Conservation (phyloP, 2,888 invertebrate species). For the Cephus sareptanus region DNA sequence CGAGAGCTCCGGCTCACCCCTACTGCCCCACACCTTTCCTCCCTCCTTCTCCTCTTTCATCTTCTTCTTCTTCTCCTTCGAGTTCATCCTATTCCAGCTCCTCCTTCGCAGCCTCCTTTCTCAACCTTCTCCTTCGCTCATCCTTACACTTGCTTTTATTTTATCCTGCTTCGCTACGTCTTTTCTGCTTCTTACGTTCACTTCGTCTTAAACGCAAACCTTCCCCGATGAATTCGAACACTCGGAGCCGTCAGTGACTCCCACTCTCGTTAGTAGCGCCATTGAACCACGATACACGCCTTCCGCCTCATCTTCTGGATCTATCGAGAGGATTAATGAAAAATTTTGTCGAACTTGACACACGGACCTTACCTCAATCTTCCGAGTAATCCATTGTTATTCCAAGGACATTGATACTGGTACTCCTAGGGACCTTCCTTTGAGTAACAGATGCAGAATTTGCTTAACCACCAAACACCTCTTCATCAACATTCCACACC, state of each 20-base stretch:
- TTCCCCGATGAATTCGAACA: not conserved
- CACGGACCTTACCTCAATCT: not conserved
- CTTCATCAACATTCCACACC: constrained; percentile 12
- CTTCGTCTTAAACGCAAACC: not conserved
- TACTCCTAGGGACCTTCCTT: not conserved
- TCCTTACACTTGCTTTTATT: constrained; percentile 22
- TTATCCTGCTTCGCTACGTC: constrained; percentile 17
- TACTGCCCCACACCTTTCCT: constrained; percentile 5
- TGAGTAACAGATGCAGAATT: not conserved
- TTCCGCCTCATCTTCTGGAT: not conserved
- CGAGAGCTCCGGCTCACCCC: constrained; percentile 30
- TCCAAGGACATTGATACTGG: not conserved
- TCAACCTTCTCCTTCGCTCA: not conserved
- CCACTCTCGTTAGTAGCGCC: constrained; percentile 5
- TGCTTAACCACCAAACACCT: not conserved
- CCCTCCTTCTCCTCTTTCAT: constrained; percentile 5
- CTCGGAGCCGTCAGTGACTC: not conserved
- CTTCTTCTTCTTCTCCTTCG: not conserved
- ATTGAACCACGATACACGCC: not conserved
- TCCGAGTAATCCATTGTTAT: not conserved
- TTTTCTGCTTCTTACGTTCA: not conserved
- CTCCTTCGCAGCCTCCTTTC: constrained; percentile 1
- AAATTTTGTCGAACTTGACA: not conserved
- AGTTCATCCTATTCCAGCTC: constrained; percentile 19
- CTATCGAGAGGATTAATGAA: not conserved